phyloP scores from a whole-genome alignment of 2,888 invertebrate genomes.

The Noctua janthe region DNA sequence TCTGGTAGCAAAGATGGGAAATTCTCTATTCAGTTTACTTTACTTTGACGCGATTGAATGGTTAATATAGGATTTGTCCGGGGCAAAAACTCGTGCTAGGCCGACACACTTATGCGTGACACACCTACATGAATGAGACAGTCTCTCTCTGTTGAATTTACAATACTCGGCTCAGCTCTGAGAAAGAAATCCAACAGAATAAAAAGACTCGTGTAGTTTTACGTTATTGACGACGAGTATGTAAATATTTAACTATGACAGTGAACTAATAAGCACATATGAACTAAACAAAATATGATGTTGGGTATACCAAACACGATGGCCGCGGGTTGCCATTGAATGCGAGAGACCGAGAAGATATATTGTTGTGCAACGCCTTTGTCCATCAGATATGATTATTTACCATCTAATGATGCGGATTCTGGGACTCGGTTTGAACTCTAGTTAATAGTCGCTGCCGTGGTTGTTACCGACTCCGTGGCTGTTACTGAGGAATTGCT shows the following conservation, averaged over 20 bases:
- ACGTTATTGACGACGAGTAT: neutral
- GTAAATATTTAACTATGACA: too few species aligned
- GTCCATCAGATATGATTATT: neutral
- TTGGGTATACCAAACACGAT: neutral
- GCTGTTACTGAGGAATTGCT: neutral
- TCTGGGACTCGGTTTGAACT: neutral
- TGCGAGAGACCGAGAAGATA: neutral
- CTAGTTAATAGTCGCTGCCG: neutral
- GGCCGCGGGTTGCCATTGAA: neutral
- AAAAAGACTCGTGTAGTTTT: neutral
- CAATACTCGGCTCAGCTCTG: neutral
- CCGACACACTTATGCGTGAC: neutral
- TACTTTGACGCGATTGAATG: neutral
- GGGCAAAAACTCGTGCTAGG: neutral
- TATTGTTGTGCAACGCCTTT: neutral
- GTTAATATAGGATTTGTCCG: too few species aligned
- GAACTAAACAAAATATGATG: neutral
- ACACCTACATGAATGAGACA: neutral
- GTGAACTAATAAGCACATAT: neutral
- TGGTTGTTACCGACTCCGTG: too few species aligned
- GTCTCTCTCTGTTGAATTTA: neutral
- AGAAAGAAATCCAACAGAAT: neutral
- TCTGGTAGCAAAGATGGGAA: neutral
- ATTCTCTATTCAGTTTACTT: neutral
- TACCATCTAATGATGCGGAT: neutral